A percentile compares a stretch with the other conserved stretches of the same genome.
phyloP scores from a whole-genome alignment of 2,113 vertebrate species.

The Onychorhynchus coronatus region DNA sequence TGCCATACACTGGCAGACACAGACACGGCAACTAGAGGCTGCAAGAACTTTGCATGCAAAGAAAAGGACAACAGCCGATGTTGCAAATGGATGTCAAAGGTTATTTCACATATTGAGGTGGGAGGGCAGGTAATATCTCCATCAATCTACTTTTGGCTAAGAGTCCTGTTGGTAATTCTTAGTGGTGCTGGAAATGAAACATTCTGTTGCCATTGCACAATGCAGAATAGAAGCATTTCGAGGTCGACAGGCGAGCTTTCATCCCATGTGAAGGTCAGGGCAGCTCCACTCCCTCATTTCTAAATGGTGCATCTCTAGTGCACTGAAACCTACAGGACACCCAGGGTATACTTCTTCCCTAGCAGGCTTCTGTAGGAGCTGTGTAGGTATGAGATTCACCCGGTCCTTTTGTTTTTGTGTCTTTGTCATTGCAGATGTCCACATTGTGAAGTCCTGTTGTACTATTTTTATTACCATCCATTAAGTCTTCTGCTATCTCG shows the following conservation, averaged over 20 bases:
- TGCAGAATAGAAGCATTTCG: background rate
- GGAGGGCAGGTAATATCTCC: background rate
- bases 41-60: background rate
- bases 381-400: background rate
- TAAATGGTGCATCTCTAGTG: background rate
- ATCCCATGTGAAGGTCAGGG: background rate
- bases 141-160: background rate
- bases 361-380: background rate
- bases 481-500: constrained; percentile 9
- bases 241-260: background rate
- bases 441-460: background rate
- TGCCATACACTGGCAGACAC: background rate
- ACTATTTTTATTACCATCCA: background rate
- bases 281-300: background rate
- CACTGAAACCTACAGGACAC: background rate
- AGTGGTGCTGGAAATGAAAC: background rate
- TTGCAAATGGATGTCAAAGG: background rate
- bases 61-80: background rate
- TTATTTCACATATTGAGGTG: background rate
- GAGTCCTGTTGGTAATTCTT: background rate
- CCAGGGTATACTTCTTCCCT: background rate
- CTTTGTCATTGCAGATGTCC: background rate
- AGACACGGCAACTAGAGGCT: background rate
- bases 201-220: background rate
- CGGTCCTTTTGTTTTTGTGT: background rate